Evolutionary conservation across 2,113 vertebrate genomes (phyloP), one percentile per base, ranked within the genome.

Genomic region (Xyrauchen texanus): DNA sequence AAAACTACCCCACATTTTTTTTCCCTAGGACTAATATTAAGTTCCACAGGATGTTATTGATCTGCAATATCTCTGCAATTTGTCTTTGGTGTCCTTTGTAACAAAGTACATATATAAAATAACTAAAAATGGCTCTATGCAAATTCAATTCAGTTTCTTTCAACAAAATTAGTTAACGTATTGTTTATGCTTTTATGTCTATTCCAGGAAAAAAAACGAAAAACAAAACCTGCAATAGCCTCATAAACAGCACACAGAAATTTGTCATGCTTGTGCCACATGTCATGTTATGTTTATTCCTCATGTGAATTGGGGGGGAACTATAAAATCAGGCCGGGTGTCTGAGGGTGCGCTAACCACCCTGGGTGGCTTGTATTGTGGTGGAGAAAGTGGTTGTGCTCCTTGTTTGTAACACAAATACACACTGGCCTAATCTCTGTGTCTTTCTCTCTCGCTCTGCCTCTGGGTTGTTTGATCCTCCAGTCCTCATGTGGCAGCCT

Each of bases 361-460:
- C 78, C 78, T 21, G 34, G 52, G 62, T 51, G 79, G 75, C 69
- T 78, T 68, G 70, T 15, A 62, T 75, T 83, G 72, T 79, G 46
- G 68, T 16, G 61, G 68, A 77, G 74, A 65, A 68, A 11, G 57
- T 0, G 53, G 49, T 16, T 15, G 53, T 42, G 55, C 13, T 68
- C 15, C 47, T 13, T 47, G 46, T 47, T 44, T 16, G 42, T 49
- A 58, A 44, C 53, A 71, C 63, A 76, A 60, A 74, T 62, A 66
- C 21, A 81, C 55, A 76, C 53, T 68, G 11, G 47, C 8, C 62
- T n/a, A 34, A 21, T 65, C 49, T 73, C 34, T 10, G 45, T 73
- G 44, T 45, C 57, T 73, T 57, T 76, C 49, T 42, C 45, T 49
- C 58, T 74, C 15, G 21, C 21, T 34, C 21, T 34, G 21, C 21